phyloP scores from a whole-genome alignment of 2,797 vertebrate genomes.

The Squalus acanthias region DNA sequence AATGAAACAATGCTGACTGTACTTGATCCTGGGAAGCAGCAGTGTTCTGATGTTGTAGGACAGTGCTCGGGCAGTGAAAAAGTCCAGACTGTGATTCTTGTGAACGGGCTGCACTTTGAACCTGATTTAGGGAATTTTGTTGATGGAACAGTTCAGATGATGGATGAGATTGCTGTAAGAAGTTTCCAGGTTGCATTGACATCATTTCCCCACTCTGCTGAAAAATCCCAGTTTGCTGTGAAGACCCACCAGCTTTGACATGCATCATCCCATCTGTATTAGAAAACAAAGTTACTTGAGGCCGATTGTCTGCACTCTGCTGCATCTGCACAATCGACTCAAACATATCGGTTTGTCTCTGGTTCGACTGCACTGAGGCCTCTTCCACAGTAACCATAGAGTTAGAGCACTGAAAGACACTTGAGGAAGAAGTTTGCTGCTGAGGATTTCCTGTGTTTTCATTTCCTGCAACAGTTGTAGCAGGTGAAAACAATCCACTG shows the following conservation, averaged over 20 bases:
- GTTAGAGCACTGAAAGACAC: constrained; percentile 68
- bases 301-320: constrained; percentile 58
- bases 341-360: constrained; percentile 63
- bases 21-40: constrained; percentile 79
- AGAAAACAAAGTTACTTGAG: constrained; percentile 75
- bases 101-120: constrained; percentile 57
- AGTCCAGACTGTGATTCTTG: constrained; percentile 74
- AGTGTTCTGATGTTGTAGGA: constrained; percentile 69
- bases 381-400: constrained; percentile 57
- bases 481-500: constrained; percentile 72
- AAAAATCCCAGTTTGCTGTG: constrained; percentile 79
- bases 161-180: constrained; percentile 83
- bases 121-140: constrained; percentile 71
- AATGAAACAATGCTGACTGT: constrained; percentile 78
- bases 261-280: constrained; percentile 66
- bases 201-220: constrained; percentile 82
- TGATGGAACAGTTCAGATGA: constrained; percentile 82
- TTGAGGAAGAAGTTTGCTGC: constrained; percentile 66
- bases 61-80: constrained; percentile 66
- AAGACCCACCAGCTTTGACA: constrained; percentile 62
- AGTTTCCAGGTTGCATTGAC: constrained; percentile 77
- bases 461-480: constrained; percentile 61
- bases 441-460: constrained; percentile 63
- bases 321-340: constrained; percentile 71
- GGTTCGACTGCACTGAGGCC: constrained; percentile 58